Evolutionary conservation across 2,113 vertebrate species (phyloP).

Genomic region (Myanophis thanlyinensis): DNA sequence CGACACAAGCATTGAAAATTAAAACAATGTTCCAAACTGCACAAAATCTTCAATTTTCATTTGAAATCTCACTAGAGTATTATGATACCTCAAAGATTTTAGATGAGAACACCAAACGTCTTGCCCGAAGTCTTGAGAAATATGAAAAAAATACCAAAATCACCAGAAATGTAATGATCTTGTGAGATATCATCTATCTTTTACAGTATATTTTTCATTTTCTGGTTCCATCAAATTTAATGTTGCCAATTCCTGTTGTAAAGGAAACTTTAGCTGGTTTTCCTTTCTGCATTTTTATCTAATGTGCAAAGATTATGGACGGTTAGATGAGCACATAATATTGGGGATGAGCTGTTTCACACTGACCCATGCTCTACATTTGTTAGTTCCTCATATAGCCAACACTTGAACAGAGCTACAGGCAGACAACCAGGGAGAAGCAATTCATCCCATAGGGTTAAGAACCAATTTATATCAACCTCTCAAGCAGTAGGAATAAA

Average conservation of each 20-base stretch:
- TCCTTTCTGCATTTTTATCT: background rate
- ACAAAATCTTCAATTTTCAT: background rate
- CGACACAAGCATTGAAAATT: background rate
- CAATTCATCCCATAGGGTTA: background rate
- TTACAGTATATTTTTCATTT: background rate
- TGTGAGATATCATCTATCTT: background rate
- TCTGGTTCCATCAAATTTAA: background rate
- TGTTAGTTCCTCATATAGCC: background rate
- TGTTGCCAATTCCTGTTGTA: background rate
- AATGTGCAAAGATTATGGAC: background rate
- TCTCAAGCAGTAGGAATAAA: background rate
- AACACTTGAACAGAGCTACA: background rate
- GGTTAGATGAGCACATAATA: background rate
- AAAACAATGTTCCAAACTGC: background rate
- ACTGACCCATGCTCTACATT: background rate
- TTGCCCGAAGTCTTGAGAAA: background rate
- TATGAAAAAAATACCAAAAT: background rate
- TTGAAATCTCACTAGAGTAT: background rate
- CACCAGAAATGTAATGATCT: background rate
- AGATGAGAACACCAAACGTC: background rate
- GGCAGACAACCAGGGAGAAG: background rate
- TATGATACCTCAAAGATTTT: background rate
- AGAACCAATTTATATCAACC: background rate
- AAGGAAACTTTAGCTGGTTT: background rate
- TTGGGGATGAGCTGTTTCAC: background rate